phyloP scores from a whole-genome alignment of 2,113 vertebrate species.

The Tachysurus vachellii region DNA sequence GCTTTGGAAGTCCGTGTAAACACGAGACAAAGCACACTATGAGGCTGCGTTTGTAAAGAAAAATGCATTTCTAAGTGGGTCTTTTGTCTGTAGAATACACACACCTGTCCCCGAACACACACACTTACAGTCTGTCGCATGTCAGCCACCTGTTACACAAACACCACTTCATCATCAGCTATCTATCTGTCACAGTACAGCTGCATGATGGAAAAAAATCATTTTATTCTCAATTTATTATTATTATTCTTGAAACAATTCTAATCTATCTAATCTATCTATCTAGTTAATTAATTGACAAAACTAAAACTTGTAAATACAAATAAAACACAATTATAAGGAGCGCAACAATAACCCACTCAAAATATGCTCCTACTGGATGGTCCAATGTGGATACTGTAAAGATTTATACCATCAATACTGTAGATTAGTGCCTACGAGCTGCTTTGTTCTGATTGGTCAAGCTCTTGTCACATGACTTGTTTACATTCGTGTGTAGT shows the following conservation, averaged over 20 bases:
- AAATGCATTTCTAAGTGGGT: neutral
- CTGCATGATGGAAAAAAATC: neutral
- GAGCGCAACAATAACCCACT: too few species aligned
- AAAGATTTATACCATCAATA: neutral
- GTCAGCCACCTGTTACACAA: constrained; percentile 8
- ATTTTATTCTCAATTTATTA: neutral
- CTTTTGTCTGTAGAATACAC: neutral
- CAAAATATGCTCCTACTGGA: neutral
- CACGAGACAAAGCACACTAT: neutral
- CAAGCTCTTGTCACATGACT: neutral
- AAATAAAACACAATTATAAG: neutral
- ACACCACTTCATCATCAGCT: neutral
- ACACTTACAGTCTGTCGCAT: neutral
- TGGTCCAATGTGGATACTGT: neutral
- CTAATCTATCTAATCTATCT: neutral
- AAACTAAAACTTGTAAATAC: neutral
- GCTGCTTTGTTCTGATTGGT: neutral
- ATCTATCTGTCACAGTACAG: neutral
- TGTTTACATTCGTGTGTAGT: neutral
- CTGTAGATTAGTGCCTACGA: neutral
- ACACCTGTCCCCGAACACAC: neutral
- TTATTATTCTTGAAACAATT: neutral
- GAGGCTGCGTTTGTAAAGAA: neutral
- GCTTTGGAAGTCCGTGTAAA: constrained; percentile 5
- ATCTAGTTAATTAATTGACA: neutral